These are phyloP conservation scores for Apotomis turbidana DNA, from an alignment of 2,888 invertebrate genomes.

Conservation along the genomic window DNA sequence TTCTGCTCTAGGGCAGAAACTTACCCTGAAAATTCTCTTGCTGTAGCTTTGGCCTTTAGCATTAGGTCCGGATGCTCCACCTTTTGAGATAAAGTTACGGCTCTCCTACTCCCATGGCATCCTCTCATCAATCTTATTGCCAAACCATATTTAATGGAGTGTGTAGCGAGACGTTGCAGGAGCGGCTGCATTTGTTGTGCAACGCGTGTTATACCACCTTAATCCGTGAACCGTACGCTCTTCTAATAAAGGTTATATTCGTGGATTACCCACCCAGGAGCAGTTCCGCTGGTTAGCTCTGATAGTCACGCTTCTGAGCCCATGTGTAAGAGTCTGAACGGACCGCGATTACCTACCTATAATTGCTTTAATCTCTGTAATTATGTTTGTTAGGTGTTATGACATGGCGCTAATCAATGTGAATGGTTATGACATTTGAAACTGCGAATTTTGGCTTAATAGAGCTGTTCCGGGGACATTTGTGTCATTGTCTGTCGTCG, in stretches of 20 bases:
- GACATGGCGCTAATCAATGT: slow-evolving; percentile 19
- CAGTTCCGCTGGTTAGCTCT: slow-evolving; percentile 59
- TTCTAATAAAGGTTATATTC: slow-evolving; percentile 22
- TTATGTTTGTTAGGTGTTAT: slow-evolving; percentile 34
- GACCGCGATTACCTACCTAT: slow-evolving; percentile 30
- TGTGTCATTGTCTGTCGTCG: slow-evolving; percentile 12
- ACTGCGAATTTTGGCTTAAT: slow-evolving; percentile 19
- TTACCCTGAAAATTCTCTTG: too few relatives aligned
- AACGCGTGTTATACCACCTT: slow-evolving; percentile 49
- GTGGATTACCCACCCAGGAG: slow-evolving; percentile 48
- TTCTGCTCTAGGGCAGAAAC: too few relatives aligned
- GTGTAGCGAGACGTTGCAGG: slow-evolving; percentile 61
- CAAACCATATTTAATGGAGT: slow-evolving; percentile 70
- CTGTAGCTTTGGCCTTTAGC: too few relatives aligned
- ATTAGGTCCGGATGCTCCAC: background rate
- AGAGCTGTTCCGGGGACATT: slow-evolving; percentile 19
- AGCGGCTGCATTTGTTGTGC: slow-evolving; percentile 67
- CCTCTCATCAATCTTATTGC: slow-evolving; percentile 69
- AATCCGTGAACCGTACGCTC: slow-evolving; percentile 19
- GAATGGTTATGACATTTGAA: slow-evolving; percentile 30
- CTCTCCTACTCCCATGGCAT: slow-evolving; percentile 39
- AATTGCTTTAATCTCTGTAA: slow-evolving; percentile 33
- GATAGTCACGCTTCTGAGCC: slow-evolving; percentile 63
- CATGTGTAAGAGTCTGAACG: slow-evolving; percentile 39
- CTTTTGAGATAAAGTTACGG: background rate